Base-by-base conservation (phyloP, 2,797 vertebrate genomes). In the Semaprochilodus insignis region DNA sequence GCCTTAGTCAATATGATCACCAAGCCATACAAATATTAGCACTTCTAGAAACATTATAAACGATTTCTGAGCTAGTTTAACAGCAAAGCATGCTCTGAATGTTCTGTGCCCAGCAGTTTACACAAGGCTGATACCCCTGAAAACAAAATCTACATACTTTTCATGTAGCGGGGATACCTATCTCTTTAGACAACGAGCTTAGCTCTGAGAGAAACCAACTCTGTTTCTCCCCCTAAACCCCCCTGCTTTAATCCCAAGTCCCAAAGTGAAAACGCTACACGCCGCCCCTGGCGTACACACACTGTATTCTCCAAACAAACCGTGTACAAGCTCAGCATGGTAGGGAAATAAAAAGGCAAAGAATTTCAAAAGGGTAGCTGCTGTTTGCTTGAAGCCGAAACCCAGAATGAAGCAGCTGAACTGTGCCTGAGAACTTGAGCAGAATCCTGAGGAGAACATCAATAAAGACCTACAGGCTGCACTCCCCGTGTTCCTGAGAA, bases 361-460 rank as follows among this genome's bases (percentile, higher is more conserved):
- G 8, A 36, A 74, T 59, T 74, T 59, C 52, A 74, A 59, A 54
- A 27, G 51, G 4, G 3, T 31, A 34, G 25, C 34, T 74, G 52
- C 19, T 74, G 52, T 74, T 74, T 74, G 72, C 54, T 59, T 74
- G 72, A 74, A 74, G 72, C 54, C 34, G 54, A 57, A 74, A 57
- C 27, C 19, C 25, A 73, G 23, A 73, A 65, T 21, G 19, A 69
- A 66, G 31, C 14, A 27, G 8, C 27, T 54, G 52, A 73, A 73
- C 51, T 55, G 15, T 73, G 71, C 27, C 21, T 36, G 31, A 36
- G 54, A 55, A 57, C 54, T 55, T 36, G 25, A 6, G 23, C 23
- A 55, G 27, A 70, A 70, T 40, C 40, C 36, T 44, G 23, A 25
- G 48, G 48, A 57, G 72, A 25, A 74, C 31, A 74, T 74, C 52